Percentiles rank a stretch among this genome's conserved stretches.
Evolutionary conservation across 1,140 invertebrate genomes (phyloP).

Genomic region (Drosophila orosa): DNA sequence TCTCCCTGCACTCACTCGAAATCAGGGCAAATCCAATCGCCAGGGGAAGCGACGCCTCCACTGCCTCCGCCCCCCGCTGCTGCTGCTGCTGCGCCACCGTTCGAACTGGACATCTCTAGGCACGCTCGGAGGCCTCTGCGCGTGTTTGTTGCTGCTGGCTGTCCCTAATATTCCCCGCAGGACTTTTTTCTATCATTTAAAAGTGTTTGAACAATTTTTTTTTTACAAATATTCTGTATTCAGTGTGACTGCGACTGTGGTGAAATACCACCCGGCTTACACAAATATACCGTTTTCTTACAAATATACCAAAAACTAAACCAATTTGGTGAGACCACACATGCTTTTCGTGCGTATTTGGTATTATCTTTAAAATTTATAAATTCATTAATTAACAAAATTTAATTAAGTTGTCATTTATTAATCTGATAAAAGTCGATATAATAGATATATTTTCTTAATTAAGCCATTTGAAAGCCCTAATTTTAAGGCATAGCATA

Average conservation of each 20-base stretch:
- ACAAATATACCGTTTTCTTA: too few relatives aligned
- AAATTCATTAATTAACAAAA: neutral
- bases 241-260: constrained; percentile 15
- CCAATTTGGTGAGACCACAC: neutral
- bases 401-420: neutral
- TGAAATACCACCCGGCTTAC: constrained; percentile 4
- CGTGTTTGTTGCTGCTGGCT: constrained; percentile 19
- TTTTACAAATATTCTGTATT: constrained; percentile 72
- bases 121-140: constrained; percentile 16
- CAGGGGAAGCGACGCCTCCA: constrained; percentile 74
- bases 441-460: neutral
- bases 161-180: constrained; percentile 10
- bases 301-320: constrained; percentile 1
- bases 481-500: too few relatives aligned
- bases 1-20: constrained; percentile 82
- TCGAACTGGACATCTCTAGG: constrained; percentile 60
- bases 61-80: constrained; percentile 29
- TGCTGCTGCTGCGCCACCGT: constrained; percentile 37
- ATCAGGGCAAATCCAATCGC: constrained; percentile 86
- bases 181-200: constrained; percentile 52
- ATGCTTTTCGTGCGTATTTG: too few relatives aligned
- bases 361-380: too few relatives aligned
- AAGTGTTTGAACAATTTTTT: constrained; percentile 25
- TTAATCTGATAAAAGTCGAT: neutral
- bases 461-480: too few relatives aligned